Evolutionary conservation across 1,140 invertebrate species (phyloP), one percentile per base, ranked within the genome.

Genomic region (Cyrtorhinus lividipennis): DNA sequence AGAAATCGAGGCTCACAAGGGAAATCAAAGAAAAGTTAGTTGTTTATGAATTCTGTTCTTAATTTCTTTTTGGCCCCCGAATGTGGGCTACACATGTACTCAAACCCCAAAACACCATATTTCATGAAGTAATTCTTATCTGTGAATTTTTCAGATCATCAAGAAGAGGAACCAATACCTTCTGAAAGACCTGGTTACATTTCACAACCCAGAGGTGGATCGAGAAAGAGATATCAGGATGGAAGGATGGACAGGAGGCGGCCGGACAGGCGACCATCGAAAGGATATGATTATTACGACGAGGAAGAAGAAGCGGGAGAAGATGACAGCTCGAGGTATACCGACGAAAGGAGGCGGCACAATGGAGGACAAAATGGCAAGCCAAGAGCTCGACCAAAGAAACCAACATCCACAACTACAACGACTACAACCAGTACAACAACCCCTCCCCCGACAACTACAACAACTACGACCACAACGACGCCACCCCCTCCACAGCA

Each of bases 251-350:
- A 20, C n/a, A 62, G 61, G 27, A 58, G 57, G 56, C 23, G 44
- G 38, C 63, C 56, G 15, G 59, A 62, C 25, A 56, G 48, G 23
- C 38, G 59, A 60, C 44, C 45, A 10, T 23, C 57, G 12, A 60
- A 66, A 25, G 65, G 62, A 27, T 64, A 69, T 57, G 57, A 68
- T 12, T 65, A 69, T 24, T 45, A 67, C 26, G 58, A 67, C 8
- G 69, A 67, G 24, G n/a, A n/a, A n/a, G n/a, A n/a, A n/a, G 61
- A 61, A 23, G 26, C 26, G 2, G 66, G 61, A 12, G 64, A 66
- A 2, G 15, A 3, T 23, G 23, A 12, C n/a, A 12, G 13, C 3
- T 46, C 30, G 12, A 62, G 44, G 18, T 24, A 24, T 57, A n/a
- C 18, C 2, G 48, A 53, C n/a, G 56, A 57, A 26, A 25, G 24